Percentiles rank a stretch among this genome's conserved stretches.
Evolutionary conservation across 2,113 vertebrate genomes (phyloP).

Genomic region (Pipra filicauda): DNA sequence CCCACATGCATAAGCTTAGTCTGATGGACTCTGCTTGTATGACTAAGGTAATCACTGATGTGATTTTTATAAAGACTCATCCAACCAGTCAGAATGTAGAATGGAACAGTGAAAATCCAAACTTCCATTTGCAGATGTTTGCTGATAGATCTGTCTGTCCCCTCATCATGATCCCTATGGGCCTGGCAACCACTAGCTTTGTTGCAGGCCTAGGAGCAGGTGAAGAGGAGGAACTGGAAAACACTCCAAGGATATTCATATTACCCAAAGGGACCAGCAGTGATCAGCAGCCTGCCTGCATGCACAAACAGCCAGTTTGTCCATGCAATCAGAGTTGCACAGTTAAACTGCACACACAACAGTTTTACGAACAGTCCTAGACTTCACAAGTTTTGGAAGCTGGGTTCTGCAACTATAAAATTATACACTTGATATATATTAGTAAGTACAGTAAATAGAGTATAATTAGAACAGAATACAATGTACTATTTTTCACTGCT

Average conservation of each 20-base stretch:
- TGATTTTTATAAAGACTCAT: not conserved
- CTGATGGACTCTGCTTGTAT: not conserved
- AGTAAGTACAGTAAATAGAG: slow-evolving; percentile 66
- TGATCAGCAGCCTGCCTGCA: not conserved
- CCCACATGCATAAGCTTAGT: not conserved
- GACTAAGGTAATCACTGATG: not conserved
- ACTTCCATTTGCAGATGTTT: not conserved
- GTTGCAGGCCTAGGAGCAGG: not conserved
- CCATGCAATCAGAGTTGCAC: not conserved
- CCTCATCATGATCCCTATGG: not conserved
- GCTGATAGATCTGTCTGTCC: not conserved
- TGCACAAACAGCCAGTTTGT: not conserved
- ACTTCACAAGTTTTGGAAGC: slow-evolving; percentile 37
- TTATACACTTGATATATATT: slow-evolving; percentile 68
- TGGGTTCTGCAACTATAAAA: slow-evolving; percentile 52
- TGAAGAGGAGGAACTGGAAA: not conserved
- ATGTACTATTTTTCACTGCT: slow-evolving; percentile 58
- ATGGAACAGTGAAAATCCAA: not conserved
- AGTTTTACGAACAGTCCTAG: slow-evolving; percentile 1
- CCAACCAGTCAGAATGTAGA: not conserved
- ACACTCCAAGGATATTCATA: not conserved
- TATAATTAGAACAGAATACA: slow-evolving; percentile 73
- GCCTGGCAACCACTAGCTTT: not conserved
- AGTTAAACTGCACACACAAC: not conserved
- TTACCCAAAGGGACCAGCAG: not conserved